Evolutionary conservation across 2,113 vertebrate genomes (phyloP).

Genomic region (Apodemus speciosus): DNA sequence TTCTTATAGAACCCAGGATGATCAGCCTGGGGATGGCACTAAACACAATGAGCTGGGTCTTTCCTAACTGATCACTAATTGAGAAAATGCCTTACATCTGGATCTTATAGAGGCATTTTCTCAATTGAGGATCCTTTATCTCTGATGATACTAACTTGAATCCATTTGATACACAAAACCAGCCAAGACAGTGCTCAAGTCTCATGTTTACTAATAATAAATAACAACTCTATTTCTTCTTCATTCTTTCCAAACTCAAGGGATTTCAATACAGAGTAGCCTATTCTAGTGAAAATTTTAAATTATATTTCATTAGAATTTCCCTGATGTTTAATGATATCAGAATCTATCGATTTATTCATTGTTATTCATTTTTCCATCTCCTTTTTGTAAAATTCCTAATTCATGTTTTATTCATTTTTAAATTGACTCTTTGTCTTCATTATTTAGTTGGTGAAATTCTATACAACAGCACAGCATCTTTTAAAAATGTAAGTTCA

Average conservation of each 20-base stretch:
- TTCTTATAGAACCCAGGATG: neutral
- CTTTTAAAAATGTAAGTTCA: conserved; percentile 1
- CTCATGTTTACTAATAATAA: neutral
- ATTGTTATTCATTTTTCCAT: neutral
- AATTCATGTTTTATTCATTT: neutral
- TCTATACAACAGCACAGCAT: neutral
- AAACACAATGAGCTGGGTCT: neutral
- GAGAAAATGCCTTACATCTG: neutral
- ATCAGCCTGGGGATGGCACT: neutral
- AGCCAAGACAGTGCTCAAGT: neutral
- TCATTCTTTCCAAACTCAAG: neutral
- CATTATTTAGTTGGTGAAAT: conserved; percentile 30
- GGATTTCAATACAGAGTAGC: neutral
- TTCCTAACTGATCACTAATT: neutral
- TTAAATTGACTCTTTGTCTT: neutral
- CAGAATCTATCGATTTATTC: neutral
- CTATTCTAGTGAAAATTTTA: neutral
- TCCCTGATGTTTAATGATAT: neutral
- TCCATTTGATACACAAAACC: neutral
- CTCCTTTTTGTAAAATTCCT: neutral
- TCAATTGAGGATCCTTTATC: neutral
- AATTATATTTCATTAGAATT: conserved; percentile 12
- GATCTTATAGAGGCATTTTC: neutral
- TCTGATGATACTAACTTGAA: neutral
- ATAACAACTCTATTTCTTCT: neutral